Percentiles rank a stretch among this genome's conserved stretches.
Evolutionary conservation across 2,888 invertebrate species (phyloP).

Genomic region (Lithosia quadra): DNA sequence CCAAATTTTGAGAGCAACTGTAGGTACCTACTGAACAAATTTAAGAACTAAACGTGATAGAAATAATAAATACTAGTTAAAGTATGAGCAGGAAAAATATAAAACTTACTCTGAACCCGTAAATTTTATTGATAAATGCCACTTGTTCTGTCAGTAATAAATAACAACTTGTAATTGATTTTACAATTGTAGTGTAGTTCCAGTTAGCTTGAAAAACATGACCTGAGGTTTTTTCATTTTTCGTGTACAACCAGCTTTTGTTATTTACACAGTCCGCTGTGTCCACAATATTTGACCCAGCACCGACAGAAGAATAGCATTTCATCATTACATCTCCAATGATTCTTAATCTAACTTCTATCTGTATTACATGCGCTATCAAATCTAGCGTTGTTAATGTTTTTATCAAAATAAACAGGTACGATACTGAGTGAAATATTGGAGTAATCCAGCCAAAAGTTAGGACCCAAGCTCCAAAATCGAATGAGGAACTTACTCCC

Average conservation of each 20-base stretch:
- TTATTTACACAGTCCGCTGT: constrained; percentile 53
- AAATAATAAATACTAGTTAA: neutral
- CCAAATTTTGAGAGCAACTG: too few relatives aligned
- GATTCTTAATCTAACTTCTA: constrained; percentile 64
- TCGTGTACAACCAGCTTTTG: constrained; percentile 60
- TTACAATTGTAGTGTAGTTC: constrained; percentile 50
- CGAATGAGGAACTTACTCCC: constrained; percentile 57
- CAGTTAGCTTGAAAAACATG: constrained; percentile 20
- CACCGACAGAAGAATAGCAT: constrained; percentile 49
- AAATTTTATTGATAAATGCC: constrained; percentile 71
- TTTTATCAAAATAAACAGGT: constrained; percentile 71
- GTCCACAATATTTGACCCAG: constrained; percentile 35
- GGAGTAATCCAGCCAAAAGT: constrained; percentile 60
- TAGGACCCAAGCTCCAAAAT: constrained; percentile 65
- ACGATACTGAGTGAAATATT: constrained; percentile 56
- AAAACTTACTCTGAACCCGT: constrained; percentile 71
- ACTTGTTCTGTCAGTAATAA: constrained; percentile 72
- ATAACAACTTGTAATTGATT: constrained; percentile 68
- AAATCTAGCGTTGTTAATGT: constrained; percentile 71
- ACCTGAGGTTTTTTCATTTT: constrained; percentile 18
- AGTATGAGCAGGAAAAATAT: neutral
- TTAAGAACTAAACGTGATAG: neutral
- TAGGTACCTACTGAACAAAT: too few relatives aligned
- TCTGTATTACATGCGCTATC: constrained; percentile 67
- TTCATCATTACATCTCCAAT: constrained; percentile 61